Evolutionary conservation across 2,113 vertebrate species (phyloP), one percentile per base, ranked within the genome.

Genomic region (Antechinus stuartii): DNA sequence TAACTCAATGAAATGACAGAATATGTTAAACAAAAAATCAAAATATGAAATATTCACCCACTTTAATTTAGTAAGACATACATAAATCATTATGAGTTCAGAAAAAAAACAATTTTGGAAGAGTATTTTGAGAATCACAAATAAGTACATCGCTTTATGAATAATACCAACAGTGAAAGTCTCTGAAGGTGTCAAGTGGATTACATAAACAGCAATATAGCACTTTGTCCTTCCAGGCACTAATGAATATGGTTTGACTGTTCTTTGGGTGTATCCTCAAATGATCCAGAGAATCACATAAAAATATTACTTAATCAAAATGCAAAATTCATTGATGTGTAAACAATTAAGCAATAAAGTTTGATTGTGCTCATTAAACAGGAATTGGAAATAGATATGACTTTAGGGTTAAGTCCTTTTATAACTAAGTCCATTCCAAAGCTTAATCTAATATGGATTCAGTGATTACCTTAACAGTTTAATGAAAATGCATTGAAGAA

Each of bases 281-380:
- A 98, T 98, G 97, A 98, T 98, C 92, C 96, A 98, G 94, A 98
- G 95, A 98, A 96, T 97, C 92, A 96, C 91, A 95, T 24, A 97
- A 92, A 98, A 97, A 92, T 97, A 97, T 96, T 93, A 96, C 95
- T 93, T 98, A 97, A 98, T 98, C 91, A 98, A 98, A 97, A 97
- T 98, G 93, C 57, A 98, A 98, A 97, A 98, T 96, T 94, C 96
- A 98, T 95, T 96, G 97, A 97, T 97, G 96, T 98, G 94, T 98
- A 94, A 96, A 94, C 47, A 98, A 98, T 98, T 98, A 98, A 98
- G 93, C 68, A 97, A 96, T 97, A 94, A 95, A 97, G 96, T 98
- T 94, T 97, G 89, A 97, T 91, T 93, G n/a, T 98, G 94, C 96
- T 98, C 93, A 98, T 98, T 98, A 98, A 97, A 95, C 24, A 94